A percentile compares a stretch with the other conserved stretches of the same genome.
Evolutionary conservation across 2,888 invertebrate species (phyloP).

Genomic region (Linyphia triangularis): DNA sequence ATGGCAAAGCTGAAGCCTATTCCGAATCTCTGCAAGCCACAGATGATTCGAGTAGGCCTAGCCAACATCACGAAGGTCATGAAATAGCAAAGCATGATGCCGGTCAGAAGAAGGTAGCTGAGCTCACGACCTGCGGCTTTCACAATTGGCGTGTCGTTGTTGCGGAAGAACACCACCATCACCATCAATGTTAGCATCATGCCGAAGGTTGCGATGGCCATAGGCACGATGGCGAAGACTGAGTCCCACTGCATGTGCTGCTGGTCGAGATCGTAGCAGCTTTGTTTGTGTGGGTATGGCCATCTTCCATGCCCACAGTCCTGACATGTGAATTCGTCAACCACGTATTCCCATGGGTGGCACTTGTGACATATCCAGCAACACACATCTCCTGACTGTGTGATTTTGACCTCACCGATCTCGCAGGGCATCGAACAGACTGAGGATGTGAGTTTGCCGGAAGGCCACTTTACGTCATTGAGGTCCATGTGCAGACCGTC

Average conservation of each 20-base stretch:
- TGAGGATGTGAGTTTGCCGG: slow-evolving; percentile 83
- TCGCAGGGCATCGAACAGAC: slow-evolving; percentile 86
- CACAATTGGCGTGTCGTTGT: slow-evolving; percentile 85
- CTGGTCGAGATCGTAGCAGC: slow-evolving; percentile 84
- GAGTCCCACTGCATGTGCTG: slow-evolving; percentile 85
- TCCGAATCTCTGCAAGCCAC: slow-evolving; percentile 84
- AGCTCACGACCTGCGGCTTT: slow-evolving; percentile 84
- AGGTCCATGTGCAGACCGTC: slow-evolving; percentile 77
- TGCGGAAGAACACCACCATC: slow-evolving; percentile 84
- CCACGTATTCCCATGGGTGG: slow-evolving; percentile 85
- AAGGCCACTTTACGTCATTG: slow-evolving; percentile 77
- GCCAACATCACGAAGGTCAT: slow-evolving; percentile 84
- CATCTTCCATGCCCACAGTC: slow-evolving; percentile 85
- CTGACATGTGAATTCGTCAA: slow-evolving; percentile 84
- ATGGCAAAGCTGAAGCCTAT: slow-evolving; percentile 85
- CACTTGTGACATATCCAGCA: slow-evolving; percentile 90
- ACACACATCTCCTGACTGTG: slow-evolving; percentile 85
- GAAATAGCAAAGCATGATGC: slow-evolving; percentile 84
- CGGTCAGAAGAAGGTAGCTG: slow-evolving; percentile 84
- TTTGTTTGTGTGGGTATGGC: slow-evolving; percentile 84
- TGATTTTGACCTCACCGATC: slow-evolving; percentile 84
- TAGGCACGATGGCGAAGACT: slow-evolving; percentile 84
- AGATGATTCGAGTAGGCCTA: slow-evolving; percentile 83
- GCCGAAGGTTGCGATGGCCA: slow-evolving; percentile 84
- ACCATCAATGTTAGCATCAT: slow-evolving; percentile 84